Conservation (phyloP, 2,113 vertebrate genomes). For the Phasianus colchicus region DNA sequence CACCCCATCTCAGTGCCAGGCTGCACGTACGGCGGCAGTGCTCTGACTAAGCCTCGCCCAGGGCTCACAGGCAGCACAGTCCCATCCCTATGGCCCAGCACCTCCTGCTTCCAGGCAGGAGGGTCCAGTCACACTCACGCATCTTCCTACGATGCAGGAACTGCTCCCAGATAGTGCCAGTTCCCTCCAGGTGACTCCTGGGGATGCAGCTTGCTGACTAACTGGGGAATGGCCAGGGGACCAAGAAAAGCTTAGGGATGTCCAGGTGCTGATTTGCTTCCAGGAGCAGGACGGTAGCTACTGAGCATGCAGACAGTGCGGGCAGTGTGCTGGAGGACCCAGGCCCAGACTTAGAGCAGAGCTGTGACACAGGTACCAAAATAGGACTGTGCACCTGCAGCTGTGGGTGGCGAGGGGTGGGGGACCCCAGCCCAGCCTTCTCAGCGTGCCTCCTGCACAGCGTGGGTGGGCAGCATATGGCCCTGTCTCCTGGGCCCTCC, state of each 20-base stretch:
- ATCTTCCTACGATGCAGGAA: rapidly evolving
- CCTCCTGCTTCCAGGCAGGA: background rate
- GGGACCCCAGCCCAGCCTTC: background rate
- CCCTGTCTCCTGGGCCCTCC: slow-evolving; percentile 43
- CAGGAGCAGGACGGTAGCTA: background rate
- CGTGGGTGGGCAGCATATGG: background rate
- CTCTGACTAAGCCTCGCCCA: slow-evolving; percentile 1
- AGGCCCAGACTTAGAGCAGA: background rate
- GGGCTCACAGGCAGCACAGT: background rate
- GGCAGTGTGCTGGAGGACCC: background rate
- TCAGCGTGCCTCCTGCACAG: background rate
- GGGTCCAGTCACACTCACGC: background rate
- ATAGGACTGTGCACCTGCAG: rapidly evolving
- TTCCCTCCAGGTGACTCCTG: rapidly evolving
- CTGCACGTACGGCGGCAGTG: slow-evolving; percentile 6
- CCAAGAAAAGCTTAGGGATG: rapidly evolving
- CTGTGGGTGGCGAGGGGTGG: background rate
- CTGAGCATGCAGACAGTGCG: rapidly evolving
- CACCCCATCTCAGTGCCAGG: background rate
- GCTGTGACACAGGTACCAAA: rapidly evolving
- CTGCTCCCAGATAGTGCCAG: background rate
- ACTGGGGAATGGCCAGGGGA: rapidly evolving
- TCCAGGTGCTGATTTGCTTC: background rate
- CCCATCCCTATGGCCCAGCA: background rate
- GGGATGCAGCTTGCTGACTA: background rate